Evolutionary conservation across 2,888 invertebrate genomes (phyloP).

Genomic region (Physocephala rufipes): DNA sequence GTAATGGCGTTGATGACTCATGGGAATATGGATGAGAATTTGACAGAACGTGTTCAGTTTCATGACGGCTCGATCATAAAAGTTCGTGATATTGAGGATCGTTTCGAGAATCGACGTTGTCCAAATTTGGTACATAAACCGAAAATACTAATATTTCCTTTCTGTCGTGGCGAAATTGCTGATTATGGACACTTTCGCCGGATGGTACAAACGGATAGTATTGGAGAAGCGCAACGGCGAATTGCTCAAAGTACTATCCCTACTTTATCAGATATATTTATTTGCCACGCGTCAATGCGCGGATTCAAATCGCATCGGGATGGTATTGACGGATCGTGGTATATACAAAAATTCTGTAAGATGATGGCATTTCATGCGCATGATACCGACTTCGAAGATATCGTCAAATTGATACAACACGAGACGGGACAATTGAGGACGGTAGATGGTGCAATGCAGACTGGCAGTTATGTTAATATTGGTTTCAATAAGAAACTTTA

Average conservation of each 20-base stretch:
- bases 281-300: conserved; percentile 74
- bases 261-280: conserved; percentile 70
- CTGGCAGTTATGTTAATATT: conserved; percentile 71
- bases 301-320: conserved; percentile 70
- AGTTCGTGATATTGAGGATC: conserved; percentile 69
- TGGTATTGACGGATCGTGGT: conserved; percentile 73
- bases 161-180: conserved; percentile 68
- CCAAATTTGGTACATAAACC: conserved; percentile 70
- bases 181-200: conserved; percentile 55
- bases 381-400: conserved; percentile 71
- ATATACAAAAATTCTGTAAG: conserved; percentile 74
- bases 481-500: conserved; percentile 74
- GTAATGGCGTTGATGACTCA: conserved; percentile 76
- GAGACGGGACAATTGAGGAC: conserved; percentile 65
- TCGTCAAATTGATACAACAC: conserved; percentile 73
- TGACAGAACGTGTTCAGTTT: conserved; percentile 70
- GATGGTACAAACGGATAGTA: conserved; percentile 44
- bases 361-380: conserved; percentile 74
- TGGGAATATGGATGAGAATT: conserved; percentile 67
- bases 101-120: conserved; percentile 71
- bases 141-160: conserved; percentile 79
- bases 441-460: conserved; percentile 67
- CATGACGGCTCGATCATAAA: conserved; percentile 69
- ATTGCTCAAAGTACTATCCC: conserved; percentile 19
- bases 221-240: conserved; percentile 17